Percentiles rank a stretch among this genome's conserved stretches.
Conservation (phyloP, 2,888 invertebrate genomes). For the Formica aserva region DNA sequence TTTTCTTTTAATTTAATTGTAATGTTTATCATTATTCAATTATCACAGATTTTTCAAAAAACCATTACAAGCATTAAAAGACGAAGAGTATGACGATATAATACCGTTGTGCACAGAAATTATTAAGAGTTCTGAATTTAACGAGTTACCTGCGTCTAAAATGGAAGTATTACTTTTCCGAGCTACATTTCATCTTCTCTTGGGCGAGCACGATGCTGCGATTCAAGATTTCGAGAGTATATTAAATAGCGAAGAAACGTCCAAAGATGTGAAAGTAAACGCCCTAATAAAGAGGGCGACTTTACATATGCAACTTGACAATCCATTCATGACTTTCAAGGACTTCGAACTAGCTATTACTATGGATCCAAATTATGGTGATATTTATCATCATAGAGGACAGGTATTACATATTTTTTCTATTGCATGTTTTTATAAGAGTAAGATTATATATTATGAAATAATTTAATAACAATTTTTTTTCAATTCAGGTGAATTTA, state of each 20-base stretch:
- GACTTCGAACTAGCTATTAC: conserved; percentile 93
- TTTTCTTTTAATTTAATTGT: conserved; percentile 12
- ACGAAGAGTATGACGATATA: conserved; percentile 92
- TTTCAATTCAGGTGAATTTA: conserved; percentile 90
- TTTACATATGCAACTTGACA: conserved; percentile 92
- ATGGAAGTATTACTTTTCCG: conserved; percentile 92
- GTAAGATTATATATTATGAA: neutral
- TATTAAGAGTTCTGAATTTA: conserved; percentile 87
- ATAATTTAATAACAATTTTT: neutral
- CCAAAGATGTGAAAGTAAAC: conserved; percentile 91
- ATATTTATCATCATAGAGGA: conserved; percentile 97
- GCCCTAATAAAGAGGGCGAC: conserved; percentile 96
- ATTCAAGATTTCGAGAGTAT: conserved; percentile 91
- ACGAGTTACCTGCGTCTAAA: conserved; percentile 65
- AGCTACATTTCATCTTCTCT: conserved; percentile 93
- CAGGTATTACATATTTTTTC: conserved; percentile 85
- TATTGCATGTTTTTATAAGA: neutral
- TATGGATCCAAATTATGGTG: conserved; percentile 93
- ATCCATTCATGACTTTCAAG: conserved; percentile 90
- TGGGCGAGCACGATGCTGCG: conserved; percentile 91
- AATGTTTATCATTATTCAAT: conserved; percentile 47
- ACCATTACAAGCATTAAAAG: conserved; percentile 90
- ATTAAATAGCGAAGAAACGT: conserved; percentile 89
- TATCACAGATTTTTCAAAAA: conserved; percentile 89
- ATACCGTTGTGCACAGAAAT: conserved; percentile 93